Conservation (phyloP, 2,888 invertebrate species). For the Hesperia comma region DNA sequence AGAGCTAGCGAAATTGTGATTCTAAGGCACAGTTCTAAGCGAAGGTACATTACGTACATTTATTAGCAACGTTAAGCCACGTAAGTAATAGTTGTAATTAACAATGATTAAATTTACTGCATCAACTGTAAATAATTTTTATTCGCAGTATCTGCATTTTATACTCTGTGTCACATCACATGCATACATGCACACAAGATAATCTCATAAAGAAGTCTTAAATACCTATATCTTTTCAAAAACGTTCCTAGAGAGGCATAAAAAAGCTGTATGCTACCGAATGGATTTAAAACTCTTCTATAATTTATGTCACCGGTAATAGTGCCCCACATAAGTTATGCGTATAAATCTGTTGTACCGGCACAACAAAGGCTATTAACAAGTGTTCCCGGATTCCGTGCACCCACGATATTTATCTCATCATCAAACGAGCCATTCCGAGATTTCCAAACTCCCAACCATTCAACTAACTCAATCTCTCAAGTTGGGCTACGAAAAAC, state of each 20-base stretch:
- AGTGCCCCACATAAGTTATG: constrained; percentile 19
- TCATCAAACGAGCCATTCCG: constrained; percentile 69
- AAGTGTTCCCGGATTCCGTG: constrained; percentile 64
- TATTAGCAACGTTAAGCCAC: too few species aligned
- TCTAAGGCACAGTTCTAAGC: too few species aligned
- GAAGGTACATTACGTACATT: too few species aligned
- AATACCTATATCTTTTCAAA: too few species aligned
- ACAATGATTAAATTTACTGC: too few species aligned
- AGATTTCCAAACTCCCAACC: constrained; percentile 48
- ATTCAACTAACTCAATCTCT: constrained; percentile 71
- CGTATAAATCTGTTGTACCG: constrained; percentile 25
- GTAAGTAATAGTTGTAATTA: too few species aligned
- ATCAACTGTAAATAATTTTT: too few species aligned
- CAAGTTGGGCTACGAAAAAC: constrained; percentile 65
- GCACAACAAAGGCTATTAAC: constrained; percentile 50
- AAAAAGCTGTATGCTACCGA: background rate
- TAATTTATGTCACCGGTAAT: constrained; percentile 22
- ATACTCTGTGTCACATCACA: too few species aligned
- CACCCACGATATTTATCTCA: constrained; percentile 71
- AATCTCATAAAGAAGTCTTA: too few species aligned
- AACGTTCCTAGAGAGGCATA: background rate
- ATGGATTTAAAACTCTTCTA: constrained; percentile 6
- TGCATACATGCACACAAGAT: too few species aligned
- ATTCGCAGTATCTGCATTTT: too few species aligned
- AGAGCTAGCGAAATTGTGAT: too few species aligned